Evolutionary conservation across 2,797 vertebrate species (phyloP).

Genomic region (Loriculus beryllinus): DNA sequence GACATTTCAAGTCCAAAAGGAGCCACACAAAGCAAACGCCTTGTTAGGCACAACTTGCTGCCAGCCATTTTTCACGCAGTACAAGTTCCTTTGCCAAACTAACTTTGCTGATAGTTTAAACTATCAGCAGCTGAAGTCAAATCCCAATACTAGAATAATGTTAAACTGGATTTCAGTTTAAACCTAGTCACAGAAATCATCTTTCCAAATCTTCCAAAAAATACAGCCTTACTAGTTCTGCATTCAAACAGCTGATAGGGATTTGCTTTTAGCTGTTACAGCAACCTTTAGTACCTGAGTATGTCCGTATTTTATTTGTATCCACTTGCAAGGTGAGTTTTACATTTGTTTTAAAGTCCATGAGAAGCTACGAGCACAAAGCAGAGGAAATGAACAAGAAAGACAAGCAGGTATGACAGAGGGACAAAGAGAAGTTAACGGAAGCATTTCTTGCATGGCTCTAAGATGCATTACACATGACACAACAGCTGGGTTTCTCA

Average conservation of each 20-base stretch:
- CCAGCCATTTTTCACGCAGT: not conserved
- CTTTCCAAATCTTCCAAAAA: not conserved
- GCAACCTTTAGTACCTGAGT: not conserved
- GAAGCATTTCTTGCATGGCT: constrained; percentile 64
- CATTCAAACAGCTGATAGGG: not conserved
- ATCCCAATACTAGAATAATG: not conserved
- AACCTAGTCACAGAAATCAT: not conserved
- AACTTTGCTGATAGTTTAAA: not conserved
- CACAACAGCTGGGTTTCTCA: constrained; percentile 57
- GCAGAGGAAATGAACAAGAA: constrained; percentile 45
- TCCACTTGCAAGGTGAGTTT: constrained; percentile 7
- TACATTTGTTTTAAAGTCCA: not conserved
- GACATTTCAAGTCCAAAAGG: not conserved
- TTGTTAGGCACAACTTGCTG: not conserved
- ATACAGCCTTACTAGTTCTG: not conserved
- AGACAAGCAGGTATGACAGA: constrained; percentile 59
- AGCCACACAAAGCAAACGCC: not conserved
- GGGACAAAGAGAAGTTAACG: constrained; percentile 32
- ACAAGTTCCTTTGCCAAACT: not conserved
- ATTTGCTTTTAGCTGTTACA: constrained; percentile 1
- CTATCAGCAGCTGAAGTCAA: not conserved
- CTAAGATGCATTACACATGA: constrained; percentile 60
- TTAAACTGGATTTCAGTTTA: not conserved
- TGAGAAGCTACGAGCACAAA: constrained; percentile 59
- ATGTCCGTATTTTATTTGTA: not conserved